phyloP scores from a whole-genome alignment of 2,888 invertebrate species.

The Eilema depressum region DNA sequence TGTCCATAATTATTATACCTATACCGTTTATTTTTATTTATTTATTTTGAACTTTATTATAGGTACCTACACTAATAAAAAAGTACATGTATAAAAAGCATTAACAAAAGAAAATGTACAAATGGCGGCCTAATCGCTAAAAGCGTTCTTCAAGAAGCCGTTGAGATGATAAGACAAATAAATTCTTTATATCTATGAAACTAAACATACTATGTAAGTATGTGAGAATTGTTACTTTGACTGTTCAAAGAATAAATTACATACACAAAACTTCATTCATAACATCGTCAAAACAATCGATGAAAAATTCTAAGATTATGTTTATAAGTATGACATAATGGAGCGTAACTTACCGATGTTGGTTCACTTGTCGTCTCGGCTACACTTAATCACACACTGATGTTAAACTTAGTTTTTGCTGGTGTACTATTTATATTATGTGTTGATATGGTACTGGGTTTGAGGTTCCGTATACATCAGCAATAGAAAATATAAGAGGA shows the following conservation, averaged over 20 bases:
- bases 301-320: constrained; percentile 2
- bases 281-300: not conserved
- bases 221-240: not conserved
- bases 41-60: too few relatives aligned
- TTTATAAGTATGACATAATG: constrained; percentile 52
- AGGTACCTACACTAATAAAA: too few relatives aligned
- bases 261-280: not conserved
- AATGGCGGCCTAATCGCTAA: too few relatives aligned
- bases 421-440: constrained; percentile 11
- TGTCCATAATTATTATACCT: too few relatives aligned
- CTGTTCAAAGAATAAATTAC: not conserved
- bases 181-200: too few relatives aligned
- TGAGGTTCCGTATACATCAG: constrained; percentile 33
- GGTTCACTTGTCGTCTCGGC: constrained; percentile 36
- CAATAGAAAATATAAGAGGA: not conserved
- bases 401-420: constrained; percentile 31
- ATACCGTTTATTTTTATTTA: too few relatives aligned
- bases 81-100: too few relatives aligned
- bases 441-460: not conserved
- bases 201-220: too few relatives aligned
- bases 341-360: constrained; percentile 36
- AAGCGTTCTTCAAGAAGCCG: too few relatives aligned
- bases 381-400: constrained; percentile 38
- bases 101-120: too few relatives aligned
- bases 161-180: too few relatives aligned